A percentile compares a stretch with the other conserved stretches of the same genome.
These are phyloP conservation scores for Gasterosteus nipponicus DNA, from an alignment of 2,113 vertebrate genomes.

Conservation along the genomic window DNA sequence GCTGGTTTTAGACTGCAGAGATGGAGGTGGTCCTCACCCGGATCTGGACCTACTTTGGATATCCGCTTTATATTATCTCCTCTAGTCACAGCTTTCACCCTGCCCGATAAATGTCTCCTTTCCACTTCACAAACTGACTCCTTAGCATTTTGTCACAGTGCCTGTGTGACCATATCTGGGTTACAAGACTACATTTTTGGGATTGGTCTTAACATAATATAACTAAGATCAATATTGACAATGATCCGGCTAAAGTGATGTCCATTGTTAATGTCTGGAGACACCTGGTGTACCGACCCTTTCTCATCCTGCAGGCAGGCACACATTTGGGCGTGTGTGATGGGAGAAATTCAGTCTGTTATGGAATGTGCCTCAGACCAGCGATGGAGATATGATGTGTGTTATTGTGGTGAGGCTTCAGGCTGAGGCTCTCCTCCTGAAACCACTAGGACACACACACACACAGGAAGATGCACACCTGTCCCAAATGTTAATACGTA, in stretches of 20 bases:
- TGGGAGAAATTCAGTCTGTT: conserved; percentile 6
- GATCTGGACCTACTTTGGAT: neutral
- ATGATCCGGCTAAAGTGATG: neutral
- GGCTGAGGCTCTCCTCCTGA: conserved; percentile 44
- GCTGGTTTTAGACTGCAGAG: conserved; percentile 33
- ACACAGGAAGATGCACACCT: conserved; percentile 12
- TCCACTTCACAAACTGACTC: neutral
- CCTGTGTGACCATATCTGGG: neutral
- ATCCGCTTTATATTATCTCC: neutral
- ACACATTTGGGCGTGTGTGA: conserved; percentile 18
- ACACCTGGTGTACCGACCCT: neutral
- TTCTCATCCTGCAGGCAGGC: conserved; percentile 24
- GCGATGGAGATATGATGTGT: conserved; percentile 48
- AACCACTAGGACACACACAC: conserved; percentile 35
- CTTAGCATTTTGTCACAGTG: neutral
- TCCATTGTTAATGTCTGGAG: neutral
- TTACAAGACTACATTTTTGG: neutral
- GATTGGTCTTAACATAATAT: neutral
- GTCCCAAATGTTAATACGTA: conserved; percentile 12
- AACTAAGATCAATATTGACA: neutral
- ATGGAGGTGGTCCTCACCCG: conserved; percentile 2
- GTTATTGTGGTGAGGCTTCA: conserved; percentile 57
- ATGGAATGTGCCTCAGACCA: conserved; percentile 42
- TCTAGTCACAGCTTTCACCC: neutral
- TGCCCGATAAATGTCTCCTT: neutral